Conservation (phyloP, 2,888 invertebrate species). For the Plusia festucae region DNA sequence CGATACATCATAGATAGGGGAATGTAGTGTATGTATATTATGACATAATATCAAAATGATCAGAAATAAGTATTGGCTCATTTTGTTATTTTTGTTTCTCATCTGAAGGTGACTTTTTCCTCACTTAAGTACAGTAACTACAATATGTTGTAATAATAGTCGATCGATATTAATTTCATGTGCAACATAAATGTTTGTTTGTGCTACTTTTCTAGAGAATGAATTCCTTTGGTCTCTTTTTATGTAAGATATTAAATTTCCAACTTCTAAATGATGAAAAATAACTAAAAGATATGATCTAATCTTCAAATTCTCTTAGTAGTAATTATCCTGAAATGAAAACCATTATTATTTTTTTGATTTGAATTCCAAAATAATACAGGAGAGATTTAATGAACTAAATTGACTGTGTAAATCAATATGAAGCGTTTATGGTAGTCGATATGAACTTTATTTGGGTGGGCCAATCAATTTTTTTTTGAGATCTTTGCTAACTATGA, state of each 20-base stretch:
- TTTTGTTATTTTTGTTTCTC: too few species aligned
- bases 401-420: conserved; percentile 42
- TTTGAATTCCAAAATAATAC: conserved; percentile 26
- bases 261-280: not conserved
- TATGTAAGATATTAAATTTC: too few species aligned
- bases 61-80: not conserved
- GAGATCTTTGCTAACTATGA: conserved; percentile 26
- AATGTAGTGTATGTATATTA: not conserved
- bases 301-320: not conserved
- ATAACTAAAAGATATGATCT: not conserved
- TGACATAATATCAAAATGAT: not conserved
- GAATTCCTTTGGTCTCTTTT: not conserved
- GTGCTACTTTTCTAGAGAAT: not conserved
- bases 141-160: not conserved
- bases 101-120: too few species aligned
- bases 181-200: not conserved
- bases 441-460: conserved; percentile 35
- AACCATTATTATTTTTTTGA: conserved; percentile 25
- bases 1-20: not conserved
- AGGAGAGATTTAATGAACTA: conserved; percentile 30
- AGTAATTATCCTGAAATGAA: conserved; percentile 1
- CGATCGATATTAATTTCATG: not conserved
- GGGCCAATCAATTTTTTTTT: conserved; percentile 43
- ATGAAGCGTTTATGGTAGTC: conserved; percentile 45
- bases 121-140: not conserved